Evolutionary conservation across 1,140 invertebrate genomes (phyloP).

Genomic region (Zaprionus gabonicus): DNA sequence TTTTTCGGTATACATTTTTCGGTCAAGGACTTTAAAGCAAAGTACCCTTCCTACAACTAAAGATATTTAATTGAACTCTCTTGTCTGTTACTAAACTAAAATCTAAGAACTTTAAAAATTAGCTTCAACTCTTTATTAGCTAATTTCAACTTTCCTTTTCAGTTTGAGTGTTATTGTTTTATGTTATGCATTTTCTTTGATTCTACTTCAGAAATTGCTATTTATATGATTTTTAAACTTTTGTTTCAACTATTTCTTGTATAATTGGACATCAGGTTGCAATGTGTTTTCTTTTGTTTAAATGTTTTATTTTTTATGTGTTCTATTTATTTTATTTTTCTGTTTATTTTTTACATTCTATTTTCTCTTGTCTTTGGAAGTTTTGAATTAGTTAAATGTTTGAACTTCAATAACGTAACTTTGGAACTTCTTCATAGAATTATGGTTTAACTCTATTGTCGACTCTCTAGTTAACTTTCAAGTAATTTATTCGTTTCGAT

Average conservation of each 20-base stretch:
- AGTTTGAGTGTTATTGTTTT: conserved; percentile 37
- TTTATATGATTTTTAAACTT: not conserved
- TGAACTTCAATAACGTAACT: conserved; percentile 33
- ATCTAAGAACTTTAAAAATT: conserved; percentile 57
- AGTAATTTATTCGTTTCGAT: conserved; percentile 21
- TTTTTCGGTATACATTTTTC: conserved; percentile 39
- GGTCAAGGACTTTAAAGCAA: conserved; percentile 57
- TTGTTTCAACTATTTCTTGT: conserved; percentile 27
- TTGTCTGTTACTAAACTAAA: conserved; percentile 68
- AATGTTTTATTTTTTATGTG: conserved; percentile 4
- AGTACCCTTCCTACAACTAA: conserved; percentile 61
- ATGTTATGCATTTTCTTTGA: conserved; percentile 49
- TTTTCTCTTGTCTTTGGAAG: conserved; percentile 23
- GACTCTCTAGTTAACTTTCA: conserved; percentile 11
- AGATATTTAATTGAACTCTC: conserved; percentile 55
- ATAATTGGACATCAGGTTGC: not conserved
- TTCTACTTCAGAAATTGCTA: conserved; percentile 28
- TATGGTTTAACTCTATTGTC: conserved; percentile 4
- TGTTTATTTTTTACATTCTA: not conserved
- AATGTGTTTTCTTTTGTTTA: conserved; percentile 16
- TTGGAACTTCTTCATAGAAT: conserved; percentile 32
- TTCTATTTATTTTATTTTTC: conserved; percentile 9
- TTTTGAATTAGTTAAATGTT: conserved; percentile 31
- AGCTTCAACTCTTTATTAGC: conserved; percentile 66
- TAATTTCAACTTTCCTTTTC: conserved; percentile 42